Evolutionary conservation across 2,888 invertebrate species (phyloP).

Genomic region (Parasteatoda lunata): DNA sequence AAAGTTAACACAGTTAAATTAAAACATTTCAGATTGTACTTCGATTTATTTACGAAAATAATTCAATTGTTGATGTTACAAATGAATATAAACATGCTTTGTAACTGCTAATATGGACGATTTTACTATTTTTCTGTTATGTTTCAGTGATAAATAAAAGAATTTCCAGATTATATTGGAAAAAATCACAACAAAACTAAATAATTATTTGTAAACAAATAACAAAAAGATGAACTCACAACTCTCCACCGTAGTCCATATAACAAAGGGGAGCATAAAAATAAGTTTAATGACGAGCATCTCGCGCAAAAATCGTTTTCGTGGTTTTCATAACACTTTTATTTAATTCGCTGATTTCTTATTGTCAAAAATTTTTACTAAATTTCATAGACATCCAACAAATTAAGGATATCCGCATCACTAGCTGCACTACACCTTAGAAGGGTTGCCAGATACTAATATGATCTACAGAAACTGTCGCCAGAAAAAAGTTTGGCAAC

Average conservation of each 20-base stretch:
- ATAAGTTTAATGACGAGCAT: slow-evolving; percentile 59
- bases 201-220: slow-evolving; percentile 45
- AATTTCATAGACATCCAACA: slow-evolving; percentile 57
- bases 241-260: slow-evolving; percentile 56
- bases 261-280: slow-evolving; percentile 63
- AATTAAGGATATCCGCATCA: slow-evolving; percentile 69
- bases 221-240: slow-evolving; percentile 30
- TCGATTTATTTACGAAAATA: too few relatives aligned
- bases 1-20: too few relatives aligned
- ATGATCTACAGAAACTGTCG: neutral
- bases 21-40: too few relatives aligned
- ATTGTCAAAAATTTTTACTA: slow-evolving; percentile 49
- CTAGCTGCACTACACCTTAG: slow-evolving; percentile 67
- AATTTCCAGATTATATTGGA: too few relatives aligned
- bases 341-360: slow-evolving; percentile 40
- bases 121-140: too few relatives aligned
- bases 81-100: too few relatives aligned
- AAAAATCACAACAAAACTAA: neutral
- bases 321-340: slow-evolving; percentile 32
- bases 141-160: too few relatives aligned
- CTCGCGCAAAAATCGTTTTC: slow-evolving; percentile 52
- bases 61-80: too few relatives aligned
- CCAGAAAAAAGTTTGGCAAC: slow-evolving; percentile 23
- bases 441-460: slow-evolving; percentile 55
- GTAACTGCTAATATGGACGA: too few relatives aligned